Conservation (phyloP, 2,113 vertebrate species). For the Pogona vitticeps region DNA sequence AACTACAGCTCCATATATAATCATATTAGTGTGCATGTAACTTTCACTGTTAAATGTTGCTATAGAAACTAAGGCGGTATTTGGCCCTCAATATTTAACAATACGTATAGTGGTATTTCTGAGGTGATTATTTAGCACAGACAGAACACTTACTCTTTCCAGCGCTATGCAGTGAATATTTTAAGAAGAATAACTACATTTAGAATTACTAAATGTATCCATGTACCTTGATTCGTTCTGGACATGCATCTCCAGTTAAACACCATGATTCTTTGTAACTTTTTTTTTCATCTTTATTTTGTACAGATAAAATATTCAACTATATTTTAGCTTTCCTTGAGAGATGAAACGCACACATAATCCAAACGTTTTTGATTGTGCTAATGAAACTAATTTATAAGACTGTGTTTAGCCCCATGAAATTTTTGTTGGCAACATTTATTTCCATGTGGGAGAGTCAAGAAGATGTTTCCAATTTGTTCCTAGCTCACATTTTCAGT, state of each 20-base stretch:
- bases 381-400: conserved; percentile 66
- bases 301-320: conserved; percentile 61
- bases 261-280: conserved; percentile 53
- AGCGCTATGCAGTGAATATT: conserved; percentile 55
- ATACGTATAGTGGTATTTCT: conserved; percentile 47
- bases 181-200: conserved; percentile 53
- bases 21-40: neutral
- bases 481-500: conserved; percentile 63
- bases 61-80: conserved; percentile 13
- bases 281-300: conserved; percentile 59
- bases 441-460: conserved; percentile 61
- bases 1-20: neutral
- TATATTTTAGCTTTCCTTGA: conserved; percentile 51
- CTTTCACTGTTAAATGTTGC: neutral
- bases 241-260: conserved; percentile 40
- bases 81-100: conserved; percentile 37
- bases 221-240: conserved; percentile 52
- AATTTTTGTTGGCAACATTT: conserved; percentile 82
- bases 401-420: conserved; percentile 57
- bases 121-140: conserved; percentile 45
- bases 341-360: conserved; percentile 44
- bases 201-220: conserved; percentile 32
- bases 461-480: conserved; percentile 74
- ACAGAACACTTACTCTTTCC: conserved; percentile 23
- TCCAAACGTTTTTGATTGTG: conserved; percentile 68